Evolutionary conservation across 2,113 vertebrate species (phyloP), one percentile per base, ranked within the genome.

Genomic region (Periophthalmodon schlosseri): DNA sequence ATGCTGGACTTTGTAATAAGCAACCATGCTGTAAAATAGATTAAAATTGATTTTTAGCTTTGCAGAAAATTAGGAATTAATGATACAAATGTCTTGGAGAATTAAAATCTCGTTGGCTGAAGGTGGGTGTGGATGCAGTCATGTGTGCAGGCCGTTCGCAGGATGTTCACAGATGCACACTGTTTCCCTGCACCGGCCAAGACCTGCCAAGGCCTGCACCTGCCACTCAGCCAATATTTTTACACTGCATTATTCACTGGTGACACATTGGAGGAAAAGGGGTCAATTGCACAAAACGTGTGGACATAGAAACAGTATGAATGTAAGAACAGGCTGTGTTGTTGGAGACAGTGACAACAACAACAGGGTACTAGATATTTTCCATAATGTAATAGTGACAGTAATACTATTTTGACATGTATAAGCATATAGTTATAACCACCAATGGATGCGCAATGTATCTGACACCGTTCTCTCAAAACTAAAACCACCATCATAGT

Each of bases 1-100:
- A 70, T 60, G 18, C 54, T 76, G 73, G 77, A 70, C 72, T 84
- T 85, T 86, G 84, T 86, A 77, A 84, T 75, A 75, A 76, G 77
- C 78, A 64, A 64, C 70, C 47, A 73, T 68, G 47, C 46, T 57
- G 68, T 74, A 72, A 72, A 70, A 44, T 34, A 82, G 83, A 90
- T 90, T 91, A 84, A 87, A 92, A 93, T 92, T 64, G 87, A 91
- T 91, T 91, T 91, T 91, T 73, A 80, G 58, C 47, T 77, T 90
- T 84, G 73, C 11, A 71, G 70, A 78, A 49, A 76, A 87, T 91
- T 78, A 82, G 68, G 80, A 88, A 90, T 92, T 83, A 86, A 91
- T 87, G 79, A 89, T 84, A 86, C 76, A 85, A 88, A 85, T 80
- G 74, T 93, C 84, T 77, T 49, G 67, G 75, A 86, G 85, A 89